These are phyloP conservation scores for Heptranchias perlo DNA, from an alignment of 2,113 vertebrate species.

Conservation along the genomic window DNA sequence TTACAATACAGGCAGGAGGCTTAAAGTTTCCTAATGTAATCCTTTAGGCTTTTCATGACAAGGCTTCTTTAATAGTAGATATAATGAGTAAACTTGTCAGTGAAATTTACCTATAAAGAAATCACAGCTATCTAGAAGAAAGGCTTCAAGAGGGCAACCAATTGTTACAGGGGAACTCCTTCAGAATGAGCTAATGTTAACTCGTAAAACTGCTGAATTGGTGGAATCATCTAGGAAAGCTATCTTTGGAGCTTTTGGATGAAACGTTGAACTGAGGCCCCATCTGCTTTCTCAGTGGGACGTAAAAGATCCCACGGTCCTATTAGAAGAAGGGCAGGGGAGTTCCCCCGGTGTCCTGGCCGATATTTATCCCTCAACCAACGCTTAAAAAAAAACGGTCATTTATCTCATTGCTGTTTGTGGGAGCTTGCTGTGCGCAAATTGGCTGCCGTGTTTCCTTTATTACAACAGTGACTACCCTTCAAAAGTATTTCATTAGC, in stretches of 20 bases:
- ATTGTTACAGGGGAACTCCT: not conserved
- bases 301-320: not conserved
- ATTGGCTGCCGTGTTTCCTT: not conserved
- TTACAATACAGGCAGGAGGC: slow-evolving; percentile 21
- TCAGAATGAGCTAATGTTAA: not conserved
- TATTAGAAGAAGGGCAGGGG: no score
- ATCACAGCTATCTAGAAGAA: no score
- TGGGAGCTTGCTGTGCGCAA: not conserved
- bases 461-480: not conserved
- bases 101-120: slow-evolving; percentile 22
- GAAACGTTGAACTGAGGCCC: not conserved
- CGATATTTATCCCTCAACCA: not conserved
- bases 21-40: slow-evolving; percentile 34
- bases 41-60: slow-evolving; percentile 3
- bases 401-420: not conserved
- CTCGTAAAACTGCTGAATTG: not conserved
- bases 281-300: not conserved
- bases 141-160: not conserved
- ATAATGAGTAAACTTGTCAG: slow-evolving; percentile 6
- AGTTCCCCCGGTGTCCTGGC: not conserved
- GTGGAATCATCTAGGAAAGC: not conserved
- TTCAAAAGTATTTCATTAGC: slow-evolving; percentile 1
- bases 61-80: not conserved
- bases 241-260: not conserved
- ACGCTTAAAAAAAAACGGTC: not conserved